These are phyloP conservation scores for Phrixothrix hirtus DNA, from an alignment of 2,888 invertebrate genomes.

Conservation along the genomic window DNA sequence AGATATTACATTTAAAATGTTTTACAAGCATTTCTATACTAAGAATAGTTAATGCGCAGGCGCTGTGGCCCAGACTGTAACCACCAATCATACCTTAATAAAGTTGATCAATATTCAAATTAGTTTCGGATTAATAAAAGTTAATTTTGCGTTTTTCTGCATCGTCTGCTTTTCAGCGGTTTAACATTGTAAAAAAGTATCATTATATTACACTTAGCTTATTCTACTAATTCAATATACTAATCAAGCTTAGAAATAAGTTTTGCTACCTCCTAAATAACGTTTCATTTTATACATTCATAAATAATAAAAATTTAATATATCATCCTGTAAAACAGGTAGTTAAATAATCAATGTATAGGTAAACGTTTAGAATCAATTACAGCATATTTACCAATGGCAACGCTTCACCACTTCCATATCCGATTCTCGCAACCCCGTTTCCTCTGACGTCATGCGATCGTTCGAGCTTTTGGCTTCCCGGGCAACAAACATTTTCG, in stretches of 20 bases:
- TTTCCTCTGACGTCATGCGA: conserved; percentile 44
- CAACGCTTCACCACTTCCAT: conserved; percentile 37
- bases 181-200: too few species aligned
- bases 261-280: too few species aligned
- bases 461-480: conserved; percentile 43
- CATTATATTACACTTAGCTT: too few species aligned
- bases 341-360: too few species aligned
- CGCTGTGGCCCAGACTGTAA: conserved; percentile 29
- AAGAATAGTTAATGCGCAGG: conserved; percentile 27
- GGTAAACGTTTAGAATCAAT: too few species aligned
- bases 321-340: too few species aligned
- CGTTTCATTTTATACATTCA: too few species aligned
- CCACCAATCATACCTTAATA: conserved; percentile 21
- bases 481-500: conserved; percentile 38
- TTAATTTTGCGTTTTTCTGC: conserved; percentile 2
- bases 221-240: too few species aligned
- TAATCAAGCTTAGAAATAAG: too few species aligned
- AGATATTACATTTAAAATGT: too few species aligned
- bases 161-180: neutral
- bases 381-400: conserved; percentile 37
- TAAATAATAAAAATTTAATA: too few species aligned
- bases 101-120: conserved; percentile 39
- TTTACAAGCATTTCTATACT: too few species aligned
- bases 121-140: conserved; percentile 21
- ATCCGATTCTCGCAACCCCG: conserved; percentile 29